phyloP scores from a whole-genome alignment of 2,113 vertebrate species.

The Benitochromis conjunctus region DNA sequence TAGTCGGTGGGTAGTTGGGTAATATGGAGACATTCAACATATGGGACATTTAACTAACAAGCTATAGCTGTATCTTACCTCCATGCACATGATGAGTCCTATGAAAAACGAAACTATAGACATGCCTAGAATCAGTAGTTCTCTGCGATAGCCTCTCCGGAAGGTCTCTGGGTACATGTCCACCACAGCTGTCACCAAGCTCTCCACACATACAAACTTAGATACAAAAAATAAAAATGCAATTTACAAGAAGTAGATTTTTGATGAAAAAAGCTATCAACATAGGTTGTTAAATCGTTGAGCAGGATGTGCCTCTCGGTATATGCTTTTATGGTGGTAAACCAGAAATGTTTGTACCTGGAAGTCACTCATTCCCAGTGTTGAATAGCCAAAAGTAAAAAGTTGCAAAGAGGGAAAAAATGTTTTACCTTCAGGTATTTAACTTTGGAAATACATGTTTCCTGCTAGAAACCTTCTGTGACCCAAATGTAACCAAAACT shows the following conservation, averaged over 20 bases:
- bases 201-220: constrained; percentile 98
- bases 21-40: not conserved
- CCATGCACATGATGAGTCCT: constrained; percentile 93
- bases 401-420: not conserved
- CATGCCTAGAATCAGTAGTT: constrained; percentile 89
- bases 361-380: not conserved
- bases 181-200: constrained; percentile 93
- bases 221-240: not conserved
- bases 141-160: constrained; percentile 90
- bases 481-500: not conserved
- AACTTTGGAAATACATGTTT: not conserved
- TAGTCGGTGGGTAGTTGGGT: not conserved
- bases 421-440: not conserved
- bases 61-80: constrained; percentile 77
- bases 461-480: not conserved
- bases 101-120: constrained; percentile 87
- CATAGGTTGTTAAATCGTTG: not conserved
- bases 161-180: constrained; percentile 98
- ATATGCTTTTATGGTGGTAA: not conserved
- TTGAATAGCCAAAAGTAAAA: not conserved
- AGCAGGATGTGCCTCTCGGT: not conserved
- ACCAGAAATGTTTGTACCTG: not conserved
- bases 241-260: not conserved
- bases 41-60: not conserved
- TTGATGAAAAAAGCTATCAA: not conserved